Base-by-base conservation (phyloP, 2,888 invertebrate genomes). In the Sipha maydis region DNA sequence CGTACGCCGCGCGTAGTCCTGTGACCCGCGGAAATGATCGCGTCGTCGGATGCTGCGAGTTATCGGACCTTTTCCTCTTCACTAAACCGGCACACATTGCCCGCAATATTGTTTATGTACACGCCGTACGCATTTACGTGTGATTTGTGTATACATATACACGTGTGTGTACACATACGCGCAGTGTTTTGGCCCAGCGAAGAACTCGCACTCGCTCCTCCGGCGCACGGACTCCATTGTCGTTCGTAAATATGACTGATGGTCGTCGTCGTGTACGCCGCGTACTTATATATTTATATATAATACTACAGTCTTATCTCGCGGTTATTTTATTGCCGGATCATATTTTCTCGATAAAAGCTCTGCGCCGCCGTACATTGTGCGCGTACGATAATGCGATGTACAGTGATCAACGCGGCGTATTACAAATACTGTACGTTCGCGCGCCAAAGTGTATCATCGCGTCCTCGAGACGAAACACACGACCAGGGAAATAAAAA, bases 61-160 rank as follows among this genome's bases (percentile, higher is more conserved):
- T 88, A 88, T 88, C 88, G 56, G 88, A 61, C 88, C 80, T 41
- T 88, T 88, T 88, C 88, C 88, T 88, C 88, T 88, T 82, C 88
- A 88, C 75, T 88, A 88, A 88, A 80, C 80, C 88, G 80, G 31
- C 77, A 77, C 77, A 28, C 61, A 75, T 9, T 61, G 31, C 31
- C 21, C 25, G 34, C 25, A 61, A 61, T 61, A 61, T 61, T 61
- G 31, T 25, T 21, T 54, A 25, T 5, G 56, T 3, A 48, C 54
- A 48, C 54, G 9, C 25, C 28, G 31, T 21, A 19, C 28, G 8
- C 73, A 31, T 67, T 3, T 28, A 56, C 11, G 19, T 25, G 83
- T 28, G 25, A 2, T 28, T n/a, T 28, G 28, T n/a, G 4, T n/a
- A n/a, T 48, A n/a, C 2, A 7, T 67, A 67, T 9, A n/a, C 21